phyloP scores from a whole-genome alignment of 1,140 invertebrate genomes.

The Plodia interpunctella region DNA sequence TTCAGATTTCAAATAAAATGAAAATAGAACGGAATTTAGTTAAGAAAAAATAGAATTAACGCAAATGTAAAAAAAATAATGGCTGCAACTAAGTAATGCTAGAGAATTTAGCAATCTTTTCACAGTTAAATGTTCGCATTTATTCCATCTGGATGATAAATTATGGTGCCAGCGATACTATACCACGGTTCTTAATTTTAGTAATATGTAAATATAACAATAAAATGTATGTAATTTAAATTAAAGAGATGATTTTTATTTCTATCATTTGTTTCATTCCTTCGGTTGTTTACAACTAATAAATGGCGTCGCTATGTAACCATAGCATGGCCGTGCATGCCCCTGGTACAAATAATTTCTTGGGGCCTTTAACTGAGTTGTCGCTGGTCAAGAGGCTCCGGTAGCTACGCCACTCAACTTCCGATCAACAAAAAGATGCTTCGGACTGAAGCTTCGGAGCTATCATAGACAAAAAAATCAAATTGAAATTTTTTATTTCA shows the following conservation, averaged over 20 bases:
- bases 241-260: slow-evolving; percentile 54
- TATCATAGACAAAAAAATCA: too few species aligned
- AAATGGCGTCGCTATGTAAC: too few species aligned
- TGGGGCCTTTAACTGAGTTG: too few species aligned
- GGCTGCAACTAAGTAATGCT: background rate
- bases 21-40: slow-evolving; percentile 9
- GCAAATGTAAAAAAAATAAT: slow-evolving; percentile 16
- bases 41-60: slow-evolving; percentile 10
- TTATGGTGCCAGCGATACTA: slow-evolving; percentile 24
- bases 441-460: too few species aligned
- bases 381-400: too few species aligned
- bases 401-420: too few species aligned
- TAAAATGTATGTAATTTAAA: slow-evolving; percentile 51
- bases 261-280: slow-evolving; percentile 25
- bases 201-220: slow-evolving; percentile 57
- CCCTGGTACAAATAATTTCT: too few species aligned
- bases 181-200: slow-evolving; percentile 34
- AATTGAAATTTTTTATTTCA: too few species aligned
- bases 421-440: too few species aligned
- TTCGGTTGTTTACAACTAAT: background rate
- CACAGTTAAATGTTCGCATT: slow-evolving; percentile 32
- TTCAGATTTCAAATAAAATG: background rate
- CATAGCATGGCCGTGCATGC: too few species aligned
- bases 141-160: slow-evolving; percentile 24
- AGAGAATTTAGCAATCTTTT: slow-evolving; percentile 9